Conservation (phyloP, 64 coral and sea anemone genomes). For the Astreopora myriophthalma region DNA sequence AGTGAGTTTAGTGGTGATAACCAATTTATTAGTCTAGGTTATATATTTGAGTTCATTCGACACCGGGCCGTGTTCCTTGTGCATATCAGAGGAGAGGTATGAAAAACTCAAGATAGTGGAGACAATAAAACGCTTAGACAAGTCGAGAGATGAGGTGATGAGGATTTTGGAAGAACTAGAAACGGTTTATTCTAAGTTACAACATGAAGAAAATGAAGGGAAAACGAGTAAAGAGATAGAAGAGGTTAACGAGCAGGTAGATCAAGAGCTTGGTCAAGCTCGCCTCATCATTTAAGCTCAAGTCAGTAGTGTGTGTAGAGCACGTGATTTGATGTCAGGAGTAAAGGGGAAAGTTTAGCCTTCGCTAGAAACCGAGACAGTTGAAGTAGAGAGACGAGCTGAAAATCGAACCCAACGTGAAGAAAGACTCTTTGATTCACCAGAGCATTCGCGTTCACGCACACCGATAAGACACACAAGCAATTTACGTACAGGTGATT, state of each 20-base stretch:
- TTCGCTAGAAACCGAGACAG: background rate
- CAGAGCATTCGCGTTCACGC: too few relatives aligned
- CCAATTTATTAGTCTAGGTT: too few relatives aligned
- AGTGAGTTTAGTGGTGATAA: too few relatives aligned
- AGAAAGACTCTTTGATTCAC: too few relatives aligned
- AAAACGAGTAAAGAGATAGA: constrained; percentile 43
- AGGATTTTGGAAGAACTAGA: constrained; percentile 47
- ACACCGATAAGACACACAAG: too few relatives aligned
- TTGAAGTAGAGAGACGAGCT: background rate
- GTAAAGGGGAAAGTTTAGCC: background rate
- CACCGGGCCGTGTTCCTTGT: too few relatives aligned
- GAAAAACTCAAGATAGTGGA: constrained; percentile 2
- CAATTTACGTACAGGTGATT: too few relatives aligned
- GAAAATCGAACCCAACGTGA: too few relatives aligned
- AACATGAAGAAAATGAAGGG: background rate
- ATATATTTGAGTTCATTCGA: too few relatives aligned
- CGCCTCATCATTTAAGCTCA: background rate
- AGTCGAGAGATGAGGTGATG: background rate
- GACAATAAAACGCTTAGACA: constrained; percentile 9
- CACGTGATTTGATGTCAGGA: too few relatives aligned
- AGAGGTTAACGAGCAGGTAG: constrained; percentile 25
- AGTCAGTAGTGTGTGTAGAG: background rate
- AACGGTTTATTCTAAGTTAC: constrained; percentile 13
- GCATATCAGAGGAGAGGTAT: background rate
- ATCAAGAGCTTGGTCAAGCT: constrained; percentile 13